A percentile compares a stretch with the other conserved stretches of the same genome.
Evolutionary conservation across 1,140 invertebrate genomes (phyloP).

Genomic region (Aphis gossypii): DNA sequence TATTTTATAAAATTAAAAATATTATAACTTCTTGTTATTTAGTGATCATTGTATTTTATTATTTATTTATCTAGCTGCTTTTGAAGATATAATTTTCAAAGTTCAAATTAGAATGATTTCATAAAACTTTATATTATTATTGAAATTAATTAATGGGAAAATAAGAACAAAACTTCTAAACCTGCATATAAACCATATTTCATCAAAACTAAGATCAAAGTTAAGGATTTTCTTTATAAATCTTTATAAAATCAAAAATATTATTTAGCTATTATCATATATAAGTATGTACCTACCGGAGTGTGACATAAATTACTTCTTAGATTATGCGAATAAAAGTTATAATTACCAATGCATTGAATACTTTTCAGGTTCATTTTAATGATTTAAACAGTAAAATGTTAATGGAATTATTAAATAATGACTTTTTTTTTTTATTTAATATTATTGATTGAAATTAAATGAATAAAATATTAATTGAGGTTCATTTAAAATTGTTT

Average conservation of each 20-base stretch:
- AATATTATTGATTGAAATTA: too few species aligned
- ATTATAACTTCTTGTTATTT: not conserved
- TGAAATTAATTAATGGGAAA: conserved; percentile 16
- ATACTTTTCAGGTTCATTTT: not conserved
- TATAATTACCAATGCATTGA: not conserved
- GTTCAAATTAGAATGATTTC: not conserved
- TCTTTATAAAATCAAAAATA: not conserved
- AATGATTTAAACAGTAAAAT: not conserved
- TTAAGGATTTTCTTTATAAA: not conserved
- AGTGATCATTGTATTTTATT: not conserved
- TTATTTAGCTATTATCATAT: not conserved
- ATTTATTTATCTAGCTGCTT: not conserved
- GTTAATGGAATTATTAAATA: not conserved
- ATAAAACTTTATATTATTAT: not conserved
- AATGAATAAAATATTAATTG: too few species aligned
- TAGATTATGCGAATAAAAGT: not conserved
- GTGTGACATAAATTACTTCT: not conserved
- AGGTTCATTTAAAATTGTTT: not conserved
- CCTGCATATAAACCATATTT: not conserved
- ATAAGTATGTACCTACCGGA: not conserved
- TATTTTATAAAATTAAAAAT: not conserved
- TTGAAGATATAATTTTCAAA: not conserved
- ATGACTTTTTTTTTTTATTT: not conserved
- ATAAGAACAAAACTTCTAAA: not conserved
- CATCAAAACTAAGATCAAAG: not conserved